A percentile compares a stretch with the other conserved stretches of the same genome.
phyloP scores from a whole-genome alignment of 2,888 invertebrate species.

The Linnaemya tessellans region DNA sequence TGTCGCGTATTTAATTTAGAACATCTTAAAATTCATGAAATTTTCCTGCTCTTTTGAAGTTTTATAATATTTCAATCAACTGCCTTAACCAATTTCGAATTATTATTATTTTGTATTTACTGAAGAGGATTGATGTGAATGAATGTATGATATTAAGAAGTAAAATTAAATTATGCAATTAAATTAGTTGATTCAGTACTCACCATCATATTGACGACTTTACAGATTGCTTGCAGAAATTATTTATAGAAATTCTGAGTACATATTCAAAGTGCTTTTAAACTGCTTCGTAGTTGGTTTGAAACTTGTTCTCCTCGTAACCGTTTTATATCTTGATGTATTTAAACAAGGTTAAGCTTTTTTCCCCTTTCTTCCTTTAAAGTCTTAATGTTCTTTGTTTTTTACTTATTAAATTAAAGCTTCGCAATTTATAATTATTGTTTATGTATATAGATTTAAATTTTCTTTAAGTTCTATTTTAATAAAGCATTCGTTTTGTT shows the following conservation, averaged over 20 bases:
- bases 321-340: neutral
- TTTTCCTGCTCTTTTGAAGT: no score
- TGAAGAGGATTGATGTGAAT: neutral
- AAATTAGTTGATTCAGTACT: constrained; percentile 3
- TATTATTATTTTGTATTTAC: neutral
- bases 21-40: no score
- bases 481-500: constrained; percentile 59
- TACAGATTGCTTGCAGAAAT: neutral
- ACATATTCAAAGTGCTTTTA: constrained; percentile 8
- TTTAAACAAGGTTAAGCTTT: constrained; percentile 32
- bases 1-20: no score
- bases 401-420: constrained; percentile 59
- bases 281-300: constrained; percentile 34
- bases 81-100: no score
- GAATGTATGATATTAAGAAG: neutral
- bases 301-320: neutral
- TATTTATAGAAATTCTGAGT: constrained; percentile 2
- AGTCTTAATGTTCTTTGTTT: constrained; percentile 14
- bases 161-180: neutral
- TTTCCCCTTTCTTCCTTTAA: constrained; percentile 31
- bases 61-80: no score
- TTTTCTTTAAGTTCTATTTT: constrained; percentile 43
- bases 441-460: constrained; percentile 23
- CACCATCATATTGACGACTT: constrained; percentile 26
- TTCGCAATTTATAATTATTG: constrained; percentile 44